These are phyloP conservation scores for Madoqua kirkii DNA, from an alignment of 2,113 vertebrate genomes.

Conservation along the genomic window DNA sequence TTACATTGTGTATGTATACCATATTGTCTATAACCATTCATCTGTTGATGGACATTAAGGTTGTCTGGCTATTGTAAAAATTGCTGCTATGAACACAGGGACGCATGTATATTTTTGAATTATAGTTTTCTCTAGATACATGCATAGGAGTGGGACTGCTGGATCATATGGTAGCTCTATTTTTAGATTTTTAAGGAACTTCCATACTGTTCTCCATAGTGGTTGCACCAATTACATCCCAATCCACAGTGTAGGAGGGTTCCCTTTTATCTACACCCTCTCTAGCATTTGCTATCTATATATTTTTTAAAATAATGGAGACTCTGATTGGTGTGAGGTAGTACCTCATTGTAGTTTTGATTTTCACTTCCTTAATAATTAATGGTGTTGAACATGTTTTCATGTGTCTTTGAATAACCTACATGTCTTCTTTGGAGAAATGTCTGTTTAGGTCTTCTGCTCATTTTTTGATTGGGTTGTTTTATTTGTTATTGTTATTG, in stretches of 20 bases:
- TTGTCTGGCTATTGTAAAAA: neutral
- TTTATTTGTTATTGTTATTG: neutral
- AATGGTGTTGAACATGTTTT: neutral
- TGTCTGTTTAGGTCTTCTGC: neutral
- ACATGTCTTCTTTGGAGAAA: neutral
- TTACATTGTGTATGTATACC: neutral
- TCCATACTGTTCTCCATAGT: neutral
- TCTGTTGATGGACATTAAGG: neutral
- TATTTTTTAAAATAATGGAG: neutral
- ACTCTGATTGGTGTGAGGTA: neutral
- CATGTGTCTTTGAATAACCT: neutral
- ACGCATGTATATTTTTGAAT: rapidly evolving
- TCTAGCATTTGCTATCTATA: neutral
- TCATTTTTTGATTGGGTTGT: neutral
- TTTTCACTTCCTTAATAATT: neutral
- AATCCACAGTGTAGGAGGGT: neutral
- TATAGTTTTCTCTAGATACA: neutral
- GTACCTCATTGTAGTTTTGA: neutral
- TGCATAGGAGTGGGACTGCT: neutral
- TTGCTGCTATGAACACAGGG: neutral
- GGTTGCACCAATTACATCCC: neutral
- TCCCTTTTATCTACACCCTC: neutral
- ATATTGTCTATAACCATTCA: neutral
- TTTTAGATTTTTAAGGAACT: neutral
- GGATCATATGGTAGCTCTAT: neutral